phyloP scores from a whole-genome alignment of 2,888 invertebrate genomes.

The Apodemia hepburni region DNA sequence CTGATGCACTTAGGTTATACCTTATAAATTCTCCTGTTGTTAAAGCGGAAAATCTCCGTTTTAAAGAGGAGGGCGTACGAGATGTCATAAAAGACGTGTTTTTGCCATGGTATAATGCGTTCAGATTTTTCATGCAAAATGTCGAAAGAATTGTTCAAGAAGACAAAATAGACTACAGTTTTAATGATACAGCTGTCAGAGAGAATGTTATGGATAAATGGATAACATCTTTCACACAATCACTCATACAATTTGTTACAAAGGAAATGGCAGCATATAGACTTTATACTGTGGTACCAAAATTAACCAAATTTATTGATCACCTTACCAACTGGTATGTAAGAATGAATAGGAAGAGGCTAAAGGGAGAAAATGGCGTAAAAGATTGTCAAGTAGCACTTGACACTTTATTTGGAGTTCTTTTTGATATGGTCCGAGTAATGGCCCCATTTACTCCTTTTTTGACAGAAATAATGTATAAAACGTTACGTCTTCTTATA shows the following conservation, averaged over 20 bases:
- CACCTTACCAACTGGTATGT: constrained; percentile 99
- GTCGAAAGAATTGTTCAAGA: constrained; percentile 89
- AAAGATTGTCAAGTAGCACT: constrained; percentile 92
- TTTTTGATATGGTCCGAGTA: constrained; percentile 93
- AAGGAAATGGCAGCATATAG: constrained; percentile 97
- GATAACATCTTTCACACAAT: constrained; percentile 98
- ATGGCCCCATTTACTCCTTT: constrained; percentile 99
- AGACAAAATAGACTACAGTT: constrained; percentile 76
- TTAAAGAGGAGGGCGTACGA: constrained; percentile 98
- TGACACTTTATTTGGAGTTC: constrained; percentile 92
- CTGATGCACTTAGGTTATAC: constrained; percentile 97
- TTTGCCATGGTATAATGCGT: constrained; percentile 97
- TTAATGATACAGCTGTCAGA: constrained; percentile 73
- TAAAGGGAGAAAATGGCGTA: constrained; percentile 94
- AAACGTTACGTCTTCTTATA: constrained; percentile 87
- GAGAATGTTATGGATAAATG: constrained; percentile 97
- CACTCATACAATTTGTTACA: constrained; percentile 91
- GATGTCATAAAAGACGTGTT: constrained; percentile 99
- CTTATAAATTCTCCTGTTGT: constrained; percentile 99
- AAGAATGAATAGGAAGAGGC: constrained; percentile 95
- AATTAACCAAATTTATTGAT: constrained; percentile 96
- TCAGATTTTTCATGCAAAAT: constrained; percentile 96
- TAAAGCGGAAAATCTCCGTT: constrained; percentile 96
- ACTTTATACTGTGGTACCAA: constrained; percentile 96
- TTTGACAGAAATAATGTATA: constrained; percentile 96